Evolutionary conservation across 1,140 invertebrate species (phyloP), one percentile per base, ranked within the genome.

Genomic region (Philopotamus ludificatus): DNA sequence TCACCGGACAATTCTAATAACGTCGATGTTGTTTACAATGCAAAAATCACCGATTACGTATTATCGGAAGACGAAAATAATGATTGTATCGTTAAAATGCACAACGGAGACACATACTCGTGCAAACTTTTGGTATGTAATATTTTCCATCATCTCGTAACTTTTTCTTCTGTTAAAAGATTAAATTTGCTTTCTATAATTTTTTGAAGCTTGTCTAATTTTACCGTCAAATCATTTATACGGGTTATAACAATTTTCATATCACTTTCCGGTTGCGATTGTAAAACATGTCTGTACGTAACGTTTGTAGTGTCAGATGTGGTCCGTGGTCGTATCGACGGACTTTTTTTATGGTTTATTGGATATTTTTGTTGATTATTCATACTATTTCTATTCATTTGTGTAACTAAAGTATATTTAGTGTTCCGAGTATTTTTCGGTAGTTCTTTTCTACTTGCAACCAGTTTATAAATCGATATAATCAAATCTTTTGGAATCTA

Each of bases 401-500:
- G n/a, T n/a, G n/a, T n/a, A n/a, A n/a, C 51, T 34, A 54, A 54
- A 16, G 18, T 54, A 15, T 54, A 54, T 25, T 54, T 54, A 3
- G 15, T 54, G 1, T 42, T 47, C 28, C 7, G 25, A n/a, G 22
- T 23, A 47, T 1, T 4, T 21, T 60, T 60, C 2, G 57, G 57
- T 81, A 61, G 76, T 79, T 84, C 83, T 67, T 85, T 86, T n/a
- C 82, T 82, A 53, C 87, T 85, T 0, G 83, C 85, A 0, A 90
- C 89, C 66, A 92, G 77, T 67, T 86, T 84, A 72, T 90, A 89
- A 8, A 90, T 84, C 47, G 84, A 84, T 25, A 85, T 76, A 68
- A 91, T 85, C 18, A 92, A 76, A 41, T 91, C 87, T 71, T 85
- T 86, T 0, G 91, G 90, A 63, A 93, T 82, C 79, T 81, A 69